Percentiles rank a stretch among this genome's conserved stretches.
Conservation (phyloP, 2,113 vertebrate species). For the Perca fluviatilis region DNA sequence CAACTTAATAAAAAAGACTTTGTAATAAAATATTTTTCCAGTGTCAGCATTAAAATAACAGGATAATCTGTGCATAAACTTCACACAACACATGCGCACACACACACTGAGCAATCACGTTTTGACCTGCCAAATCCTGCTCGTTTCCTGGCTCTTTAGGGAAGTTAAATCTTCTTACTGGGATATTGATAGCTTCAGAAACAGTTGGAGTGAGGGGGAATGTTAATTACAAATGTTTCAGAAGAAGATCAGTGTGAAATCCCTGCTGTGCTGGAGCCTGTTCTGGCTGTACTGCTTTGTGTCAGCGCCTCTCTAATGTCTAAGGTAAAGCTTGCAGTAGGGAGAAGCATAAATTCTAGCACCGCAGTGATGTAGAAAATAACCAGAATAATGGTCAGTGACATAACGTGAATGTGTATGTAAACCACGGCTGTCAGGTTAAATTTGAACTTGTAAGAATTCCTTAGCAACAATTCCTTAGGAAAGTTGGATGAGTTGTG, state of each 20-base stretch:
- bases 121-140: slow-evolving; percentile 65
- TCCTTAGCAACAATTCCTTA: neutral
- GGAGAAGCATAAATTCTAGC: slow-evolving; percentile 7
- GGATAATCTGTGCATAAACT: slow-evolving; percentile 39
- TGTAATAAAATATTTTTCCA: slow-evolving; percentile 52
- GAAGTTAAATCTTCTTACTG: slow-evolving; percentile 75
- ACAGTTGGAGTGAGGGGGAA: slow-evolving; percentile 64
- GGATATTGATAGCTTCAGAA: slow-evolving; percentile 76
- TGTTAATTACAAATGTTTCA: slow-evolving; percentile 81
- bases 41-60: slow-evolving; percentile 57
- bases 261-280: slow-evolving; percentile 67
- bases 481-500: slow-evolving; percentile 3
- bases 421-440: neutral
- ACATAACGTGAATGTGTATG: neutral
- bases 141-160: slow-evolving; percentile 59
- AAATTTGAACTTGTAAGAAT: neutral
- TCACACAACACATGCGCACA: slow-evolving; percentile 14
- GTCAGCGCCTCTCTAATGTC: slow-evolving; percentile 38
- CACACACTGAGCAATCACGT: slow-evolving; percentile 15
- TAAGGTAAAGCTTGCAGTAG: slow-evolving; percentile 36
- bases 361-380: neutral
- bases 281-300: slow-evolving; percentile 60
- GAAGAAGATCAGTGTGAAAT: slow-evolving; percentile 74
- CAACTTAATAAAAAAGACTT: slow-evolving; percentile 72
- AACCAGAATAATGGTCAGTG: neutral